Percentiles rank a stretch among this genome's conserved stretches.
These are phyloP conservation scores for Zootoca vivipara DNA, from an alignment of 2,113 vertebrate genomes.

Conservation along the genomic window DNA sequence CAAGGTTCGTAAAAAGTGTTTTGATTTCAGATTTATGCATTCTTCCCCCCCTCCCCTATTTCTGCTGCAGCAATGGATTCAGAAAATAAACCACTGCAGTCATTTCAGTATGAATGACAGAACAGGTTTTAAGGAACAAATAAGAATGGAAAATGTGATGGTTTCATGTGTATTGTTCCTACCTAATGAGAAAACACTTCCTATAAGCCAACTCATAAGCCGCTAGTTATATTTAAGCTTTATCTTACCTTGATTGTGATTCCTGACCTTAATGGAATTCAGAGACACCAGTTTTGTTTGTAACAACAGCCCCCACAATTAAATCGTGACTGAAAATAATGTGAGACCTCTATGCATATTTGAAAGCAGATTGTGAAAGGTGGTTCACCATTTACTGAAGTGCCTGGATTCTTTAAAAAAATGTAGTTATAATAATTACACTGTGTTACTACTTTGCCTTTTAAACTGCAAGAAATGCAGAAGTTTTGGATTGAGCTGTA, in stretches of 20 bases:
- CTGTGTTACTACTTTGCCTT: no score
- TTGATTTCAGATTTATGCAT: conserved; percentile 24
- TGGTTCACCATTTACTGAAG: background rate
- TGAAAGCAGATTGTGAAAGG: background rate
- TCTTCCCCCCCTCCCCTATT: background rate
- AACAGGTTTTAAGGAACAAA: conserved; percentile 1
- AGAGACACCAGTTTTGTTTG: conserved; percentile 26
- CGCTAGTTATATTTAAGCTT: conserved; percentile 1
- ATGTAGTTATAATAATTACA: background rate
- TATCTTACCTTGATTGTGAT: conserved; percentile 20
- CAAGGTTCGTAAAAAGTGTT: background rate
- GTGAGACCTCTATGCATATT: background rate
- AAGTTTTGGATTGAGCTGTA: background rate
- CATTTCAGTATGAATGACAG: conserved; percentile 33
- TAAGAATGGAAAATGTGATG: background rate
- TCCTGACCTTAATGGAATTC: background rate
- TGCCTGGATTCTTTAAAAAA: background rate
- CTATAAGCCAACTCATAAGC: conserved; percentile 19
- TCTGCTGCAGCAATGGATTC: conserved; percentile 13
- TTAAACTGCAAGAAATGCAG: background rate
- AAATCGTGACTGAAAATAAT: background rate
- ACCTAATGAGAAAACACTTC: background rate
- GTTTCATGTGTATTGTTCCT: background rate
- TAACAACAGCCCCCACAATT: conserved; percentile 22
- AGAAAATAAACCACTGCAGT: conserved; percentile 44